Evolutionary conservation across 2,888 invertebrate species (phyloP).

Genomic region (Drymonia ruficornis): DNA sequence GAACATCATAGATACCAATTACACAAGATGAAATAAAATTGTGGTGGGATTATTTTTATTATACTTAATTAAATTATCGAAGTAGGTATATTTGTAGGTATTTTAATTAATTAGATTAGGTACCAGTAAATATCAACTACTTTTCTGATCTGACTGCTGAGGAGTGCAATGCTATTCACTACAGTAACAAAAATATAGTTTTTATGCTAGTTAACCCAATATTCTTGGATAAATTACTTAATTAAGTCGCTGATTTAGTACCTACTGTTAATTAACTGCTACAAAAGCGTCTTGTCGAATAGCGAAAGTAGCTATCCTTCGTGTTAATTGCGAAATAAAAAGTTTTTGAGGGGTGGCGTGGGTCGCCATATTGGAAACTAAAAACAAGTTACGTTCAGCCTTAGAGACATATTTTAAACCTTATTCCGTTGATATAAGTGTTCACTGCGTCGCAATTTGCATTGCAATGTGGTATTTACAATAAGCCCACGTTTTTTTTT

Average conservation of each 20-base stretch:
- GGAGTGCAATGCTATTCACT: neutral
- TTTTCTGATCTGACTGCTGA: too few relatives aligned
- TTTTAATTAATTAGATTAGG: too few relatives aligned
- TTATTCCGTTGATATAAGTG: conserved; percentile 39
- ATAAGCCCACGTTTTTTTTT: conserved; percentile 68
- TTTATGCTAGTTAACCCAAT: neutral
- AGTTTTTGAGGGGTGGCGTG: conserved; percentile 62
- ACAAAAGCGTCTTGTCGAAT: conserved; percentile 23
- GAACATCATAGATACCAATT: too few relatives aligned
- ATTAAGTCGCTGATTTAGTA: neutral
- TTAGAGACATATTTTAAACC: conserved; percentile 26
- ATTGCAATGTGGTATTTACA: conserved; percentile 52
- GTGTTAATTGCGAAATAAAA: conserved; percentile 68
- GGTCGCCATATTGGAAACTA: conserved; percentile 52
- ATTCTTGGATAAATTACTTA: neutral
- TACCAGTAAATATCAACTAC: too few relatives aligned
- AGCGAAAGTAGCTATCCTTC: conserved; percentile 66
- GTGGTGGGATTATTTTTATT: too few relatives aligned
- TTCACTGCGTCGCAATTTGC: conserved; percentile 25
- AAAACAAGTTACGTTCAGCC: conserved; percentile 17
- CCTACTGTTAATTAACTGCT: neutral
- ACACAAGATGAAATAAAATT: too few relatives aligned
- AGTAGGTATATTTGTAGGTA: too few relatives aligned
- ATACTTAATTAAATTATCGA: too few relatives aligned
- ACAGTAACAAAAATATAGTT: neutral